Conservation (phyloP, 35 echinoderm and acorn worm genomes). For the Stichopus chloronotus region DNA sequence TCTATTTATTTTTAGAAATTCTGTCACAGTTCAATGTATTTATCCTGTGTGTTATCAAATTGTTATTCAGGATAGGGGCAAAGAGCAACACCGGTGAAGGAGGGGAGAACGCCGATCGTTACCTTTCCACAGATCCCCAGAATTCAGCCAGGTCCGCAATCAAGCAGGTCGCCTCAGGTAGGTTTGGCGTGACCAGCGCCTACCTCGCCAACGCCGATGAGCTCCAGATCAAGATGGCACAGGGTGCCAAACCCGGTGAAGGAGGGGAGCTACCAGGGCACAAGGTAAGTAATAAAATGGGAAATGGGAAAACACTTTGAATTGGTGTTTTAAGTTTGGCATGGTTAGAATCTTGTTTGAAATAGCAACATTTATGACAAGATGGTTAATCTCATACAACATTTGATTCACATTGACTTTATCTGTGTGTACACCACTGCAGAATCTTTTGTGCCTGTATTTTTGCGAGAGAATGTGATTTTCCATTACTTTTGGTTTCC, state of each 20-base stretch:
- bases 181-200: slow-evolving; percentile 95
- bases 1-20: too few species aligned
- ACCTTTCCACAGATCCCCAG: slow-evolving; percentile 68
- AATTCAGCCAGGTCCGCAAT: slow-evolving; percentile 82
- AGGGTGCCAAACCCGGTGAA: slow-evolving; percentile 96
- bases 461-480: too few species aligned
- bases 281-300: slow-evolving; percentile 61
- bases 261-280: slow-evolving; percentile 90
- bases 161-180: slow-evolving; percentile 96
- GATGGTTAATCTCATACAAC: too few species aligned
- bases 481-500: not conserved
- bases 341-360: not conserved
- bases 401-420: too few species aligned
- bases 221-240: slow-evolving; percentile 99
- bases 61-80: slow-evolving; percentile 72
- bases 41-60: too few species aligned
- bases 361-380: too few species aligned
- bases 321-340: not conserved
- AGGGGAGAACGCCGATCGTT: slow-evolving; percentile 85
- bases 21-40: too few species aligned
- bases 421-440: too few species aligned
- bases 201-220: slow-evolving; percentile 97
- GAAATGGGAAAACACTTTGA: not conserved
- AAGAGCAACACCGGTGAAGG: slow-evolving; percentile 98
- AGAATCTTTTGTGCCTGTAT: too few species aligned